Evolutionary conservation across 2,888 invertebrate species (phyloP).

Genomic region (Netelia fuscicornis): DNA sequence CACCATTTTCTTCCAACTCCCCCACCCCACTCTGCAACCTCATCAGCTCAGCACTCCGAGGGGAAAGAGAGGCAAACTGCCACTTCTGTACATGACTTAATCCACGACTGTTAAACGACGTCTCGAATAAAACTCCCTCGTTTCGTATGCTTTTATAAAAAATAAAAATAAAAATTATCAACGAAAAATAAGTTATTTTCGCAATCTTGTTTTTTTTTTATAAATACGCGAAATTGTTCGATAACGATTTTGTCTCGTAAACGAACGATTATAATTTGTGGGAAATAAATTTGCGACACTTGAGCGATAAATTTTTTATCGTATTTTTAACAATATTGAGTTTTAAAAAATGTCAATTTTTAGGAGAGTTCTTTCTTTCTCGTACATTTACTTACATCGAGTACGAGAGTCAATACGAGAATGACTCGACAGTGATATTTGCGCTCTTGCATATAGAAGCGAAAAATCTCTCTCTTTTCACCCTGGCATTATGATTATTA

Average conservation of each 20-base stretch:
- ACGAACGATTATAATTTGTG: too few species aligned
- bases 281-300: too few species aligned
- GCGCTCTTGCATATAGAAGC: conserved; percentile 9
- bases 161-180: too few species aligned
- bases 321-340: too few species aligned
- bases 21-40: background rate
- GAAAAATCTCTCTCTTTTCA: conserved; percentile 23
- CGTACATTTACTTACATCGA: background rate
- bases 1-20: background rate
- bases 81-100: background rate
- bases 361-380: too few species aligned
- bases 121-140: background rate
- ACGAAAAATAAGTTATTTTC: too few species aligned
- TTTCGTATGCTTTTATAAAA: too few species aligned
- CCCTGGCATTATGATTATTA: conserved; percentile 11
- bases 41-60: background rate
- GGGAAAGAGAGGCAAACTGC: background rate
- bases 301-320: too few species aligned
- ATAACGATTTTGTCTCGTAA: too few species aligned
- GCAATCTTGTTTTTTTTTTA: too few species aligned
- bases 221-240: too few species aligned
- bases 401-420: conserved; percentile 7
- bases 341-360: too few species aligned
- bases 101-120: background rate
- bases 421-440: conserved; percentile 10